Evolutionary conservation across 37 sponge, comb jelly and placozoan genomes (phyloP), one percentile per base, ranked within the genome.

Genomic region (Dysidea cf. avara): DNA sequence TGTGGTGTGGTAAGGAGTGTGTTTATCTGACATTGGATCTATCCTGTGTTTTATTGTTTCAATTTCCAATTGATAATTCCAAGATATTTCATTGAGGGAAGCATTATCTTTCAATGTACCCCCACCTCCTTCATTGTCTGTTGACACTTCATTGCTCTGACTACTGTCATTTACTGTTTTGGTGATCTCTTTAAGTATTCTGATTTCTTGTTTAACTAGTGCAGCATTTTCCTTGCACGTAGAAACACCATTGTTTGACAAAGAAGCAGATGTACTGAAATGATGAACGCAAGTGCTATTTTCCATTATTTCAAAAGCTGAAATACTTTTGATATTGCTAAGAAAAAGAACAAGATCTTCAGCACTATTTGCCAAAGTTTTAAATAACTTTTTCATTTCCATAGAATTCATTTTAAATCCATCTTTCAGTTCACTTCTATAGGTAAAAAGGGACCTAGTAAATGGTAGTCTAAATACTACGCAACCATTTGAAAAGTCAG

Each of bases 401-500:
- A 56, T 31, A 16, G 60, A 0, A 14, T 33, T 38, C 71, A 71
- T 71, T 11, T 71, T 35, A 34, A 12, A 43, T 43, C 46, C 46
- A 43, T 5, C 5, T 43, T 39, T 17, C 22, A 35, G 18, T 35
- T 52, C 21, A 39, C 56, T 54, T 6, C 53, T 31, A 32, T 7
- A 31, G 18, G 4, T 39, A 71, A 37, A 20, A n/a, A n/a, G n/a
- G 20, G 18, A 14, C 30, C 81, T 64, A 22, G 75, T 75, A 11
- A 86, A 38, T 37, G 87, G 87, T 2, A 86, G 33, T 6, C 87
- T 39, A 63, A 86, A 86, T 48, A 86, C 70, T 33, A 74, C 64
- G 61, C 51, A 79, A 7, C 81, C 87, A 31, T 74, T 71, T 17
- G 51, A 0, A 54, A 54, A 71, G 7, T 34, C 17, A 18, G 26